Base-by-base conservation (phyloP, 1,140 invertebrate genomes). In the Metaphire vulgaris region DNA sequence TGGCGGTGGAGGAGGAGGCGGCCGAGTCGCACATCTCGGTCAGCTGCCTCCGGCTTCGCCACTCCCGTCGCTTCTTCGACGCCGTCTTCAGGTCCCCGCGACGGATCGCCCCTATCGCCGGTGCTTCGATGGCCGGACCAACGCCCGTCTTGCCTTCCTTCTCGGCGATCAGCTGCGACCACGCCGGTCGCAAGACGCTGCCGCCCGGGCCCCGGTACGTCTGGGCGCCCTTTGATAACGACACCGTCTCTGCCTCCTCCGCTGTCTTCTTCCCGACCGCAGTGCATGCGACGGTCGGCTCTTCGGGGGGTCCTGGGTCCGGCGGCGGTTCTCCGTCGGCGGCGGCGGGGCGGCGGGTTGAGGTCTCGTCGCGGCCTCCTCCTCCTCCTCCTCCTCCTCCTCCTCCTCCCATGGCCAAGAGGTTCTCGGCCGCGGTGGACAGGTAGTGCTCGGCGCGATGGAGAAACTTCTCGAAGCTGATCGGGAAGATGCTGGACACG, bases 21-120 rank as follows among this genome's bases (percentile, higher is more conserved):
- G 32, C 30, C 34, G 41, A 29, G 26, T 34, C 72, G 28, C 32
- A 0, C 31, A 64, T n/a, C 14, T 73, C 72, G 26, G 32, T 28
- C 34, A 41, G 32, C 33, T 73, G 72, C 72, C 56, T 73, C 26
- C 34, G 32, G 30, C 34, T 41, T n/a, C 72, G 32, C n/a, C 56
- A 73, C 26, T 31, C 72, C 26, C 72, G 33, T 73, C 72, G 33
- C 30, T 73, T 73, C 34, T 73, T 73, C 1, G 72, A 73, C 33
- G 72, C 72, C 26, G 72, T 73, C 41, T 73, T 73, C 1, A 64
- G 72, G 16, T 73, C 72, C 16, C 72, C 72, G 1, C 72, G 16
- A 21, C 34, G 32, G 33, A 73, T 73, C 0, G 72, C 32, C n/a
- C 34, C 33, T 1, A 64, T 30, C 0, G n/a, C 21, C 26, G 28